A percentile compares a stretch with the other conserved stretches of the same genome.
Conservation (phyloP, 1,140 invertebrate species). For the Artemia franciscana region DNA sequence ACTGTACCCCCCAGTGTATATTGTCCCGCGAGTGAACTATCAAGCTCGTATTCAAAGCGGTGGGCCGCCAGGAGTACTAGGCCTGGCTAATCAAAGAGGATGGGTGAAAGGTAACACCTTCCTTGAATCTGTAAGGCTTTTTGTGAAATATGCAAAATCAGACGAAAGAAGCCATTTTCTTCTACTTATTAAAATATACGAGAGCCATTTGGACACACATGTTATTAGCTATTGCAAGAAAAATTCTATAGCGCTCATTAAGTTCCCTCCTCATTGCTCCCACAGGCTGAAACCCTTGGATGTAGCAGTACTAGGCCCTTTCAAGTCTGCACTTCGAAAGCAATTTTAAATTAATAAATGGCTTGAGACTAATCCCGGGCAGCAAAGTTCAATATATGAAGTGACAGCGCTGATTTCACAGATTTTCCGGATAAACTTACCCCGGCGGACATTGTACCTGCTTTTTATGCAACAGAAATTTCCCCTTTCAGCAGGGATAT, state of each 20-base stretch:
- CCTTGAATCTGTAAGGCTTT: too few relatives aligned
- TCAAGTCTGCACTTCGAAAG: slow-evolving; percentile 18
- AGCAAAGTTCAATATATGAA: slow-evolving; percentile 12
- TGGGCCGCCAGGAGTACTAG: slow-evolving; percentile 18
- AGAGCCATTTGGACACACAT: slow-evolving; percentile 12
- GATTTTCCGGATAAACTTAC: slow-evolving; percentile 7
- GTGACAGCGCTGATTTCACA: slow-evolving; percentile 10
- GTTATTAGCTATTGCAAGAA: slow-evolving; percentile 20
- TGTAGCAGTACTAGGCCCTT: slow-evolving; percentile 14
- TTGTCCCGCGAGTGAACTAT: slow-evolving; percentile 21
- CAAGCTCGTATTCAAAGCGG: slow-evolving; percentile 22
- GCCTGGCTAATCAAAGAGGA: slow-evolving; percentile 9
- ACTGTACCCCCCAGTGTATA: slow-evolving; percentile 20
- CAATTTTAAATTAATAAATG: slow-evolving; percentile 12
- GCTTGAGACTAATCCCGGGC: slow-evolving; percentile 13
- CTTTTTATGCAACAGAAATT: slow-evolving; percentile 13
- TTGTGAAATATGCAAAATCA: slow-evolving; percentile 16
- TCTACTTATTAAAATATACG: slow-evolving; percentile 10
- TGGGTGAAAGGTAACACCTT: too few relatives aligned
- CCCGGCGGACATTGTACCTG: slow-evolving; percentile 11
- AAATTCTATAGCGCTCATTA: slow-evolving; percentile 29
- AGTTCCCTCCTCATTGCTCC: slow-evolving; percentile 16
- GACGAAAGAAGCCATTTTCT: slow-evolving; percentile 14
- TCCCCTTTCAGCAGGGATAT: slow-evolving; percentile 11
- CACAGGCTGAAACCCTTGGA: slow-evolving; percentile 20